Evolutionary conservation across 2,797 vertebrate species (phyloP).

Genomic region (Diplodus sargus): DNA sequence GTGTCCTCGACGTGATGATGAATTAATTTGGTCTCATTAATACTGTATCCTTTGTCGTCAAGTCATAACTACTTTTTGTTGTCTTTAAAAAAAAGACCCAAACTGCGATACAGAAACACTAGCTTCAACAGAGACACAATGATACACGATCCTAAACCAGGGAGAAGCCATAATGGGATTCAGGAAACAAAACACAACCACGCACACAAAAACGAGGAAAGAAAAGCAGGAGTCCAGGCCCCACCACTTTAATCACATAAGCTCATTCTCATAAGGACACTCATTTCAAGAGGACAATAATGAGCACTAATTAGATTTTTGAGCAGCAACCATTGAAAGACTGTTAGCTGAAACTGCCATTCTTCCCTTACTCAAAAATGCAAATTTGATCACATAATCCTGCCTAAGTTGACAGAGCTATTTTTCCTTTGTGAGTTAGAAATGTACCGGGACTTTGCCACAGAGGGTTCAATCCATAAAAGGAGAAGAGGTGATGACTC

Average conservation of each 20-base stretch:
- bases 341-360: slow-evolving; percentile 45
- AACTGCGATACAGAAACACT: background rate
- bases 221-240: slow-evolving; percentile 9
- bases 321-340: slow-evolving; percentile 49
- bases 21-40: slow-evolving; percentile 34
- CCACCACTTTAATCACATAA: slow-evolving; percentile 58
- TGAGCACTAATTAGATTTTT: slow-evolving; percentile 66
- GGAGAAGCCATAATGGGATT: slow-evolving; percentile 17
- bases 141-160: background rate
- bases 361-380: slow-evolving; percentile 56
- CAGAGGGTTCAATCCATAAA: slow-evolving; percentile 36
- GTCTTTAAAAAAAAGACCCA: background rate
- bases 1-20: slow-evolving; percentile 12
- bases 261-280: slow-evolving; percentile 56
- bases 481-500: slow-evolving; percentile 9
- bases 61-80: slow-evolving; percentile 25
- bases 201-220: background rate
- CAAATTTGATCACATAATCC: slow-evolving; percentile 42
- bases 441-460: slow-evolving; percentile 21
- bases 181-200: slow-evolving; percentile 4
- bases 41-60: slow-evolving; percentile 13
- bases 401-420: slow-evolving; percentile 32
- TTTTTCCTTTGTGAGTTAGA: slow-evolving; percentile 29
- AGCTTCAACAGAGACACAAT: slow-evolving; percentile 6
- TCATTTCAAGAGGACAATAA: slow-evolving; percentile 63